Evolutionary conservation across 2,113 vertebrate genomes (phyloP).

Genomic region (Picathartes gymnocephalus): DNA sequence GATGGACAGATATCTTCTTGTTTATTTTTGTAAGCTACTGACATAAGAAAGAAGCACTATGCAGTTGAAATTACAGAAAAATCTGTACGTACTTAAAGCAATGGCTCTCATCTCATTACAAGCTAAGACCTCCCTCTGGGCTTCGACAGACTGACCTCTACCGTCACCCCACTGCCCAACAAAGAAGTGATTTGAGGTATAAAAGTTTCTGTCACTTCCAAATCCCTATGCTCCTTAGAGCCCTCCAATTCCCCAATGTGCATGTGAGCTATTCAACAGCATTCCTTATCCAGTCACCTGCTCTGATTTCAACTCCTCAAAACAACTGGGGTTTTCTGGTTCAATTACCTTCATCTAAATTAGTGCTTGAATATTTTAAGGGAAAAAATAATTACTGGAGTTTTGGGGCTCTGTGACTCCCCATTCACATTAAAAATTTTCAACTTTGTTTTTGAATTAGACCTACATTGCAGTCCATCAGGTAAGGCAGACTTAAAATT

Average conservation of each 20-base stretch:
- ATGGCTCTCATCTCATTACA: slow-evolving; percentile 66
- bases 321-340: slow-evolving; percentile 13
- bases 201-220: slow-evolving; percentile 65
- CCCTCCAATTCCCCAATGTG: slow-evolving; percentile 22
- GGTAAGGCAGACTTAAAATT: slow-evolving; percentile 12
- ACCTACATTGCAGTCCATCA: slow-evolving; percentile 19
- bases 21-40: slow-evolving; percentile 45
- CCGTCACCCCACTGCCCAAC: slow-evolving; percentile 63
- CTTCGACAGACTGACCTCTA: slow-evolving; percentile 65
- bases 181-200: slow-evolving; percentile 67
- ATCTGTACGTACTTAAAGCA: slow-evolving; percentile 59
- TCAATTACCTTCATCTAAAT: slow-evolving; percentile 5
- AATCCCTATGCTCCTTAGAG: slow-evolving; percentile 47
- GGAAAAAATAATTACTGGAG: slow-evolving; percentile 9
- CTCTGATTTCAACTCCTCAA: slow-evolving; percentile 39
- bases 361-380: slow-evolving; percentile 10
- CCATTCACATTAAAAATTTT: neutral
- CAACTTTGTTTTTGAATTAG: slow-evolving; percentile 40
- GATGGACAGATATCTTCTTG: slow-evolving; percentile 21
- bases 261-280: slow-evolving; percentile 42
- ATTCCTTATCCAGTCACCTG: slow-evolving; percentile 28
- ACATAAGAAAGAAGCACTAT: slow-evolving; percentile 31
- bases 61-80: slow-evolving; percentile 50
- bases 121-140: slow-evolving; percentile 64
- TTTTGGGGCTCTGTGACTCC: slow-evolving; percentile 28